A percentile compares a stretch with the other conserved stretches of the same genome.
Conservation (phyloP, 2,113 vertebrate species). For the Esox niger region DNA sequence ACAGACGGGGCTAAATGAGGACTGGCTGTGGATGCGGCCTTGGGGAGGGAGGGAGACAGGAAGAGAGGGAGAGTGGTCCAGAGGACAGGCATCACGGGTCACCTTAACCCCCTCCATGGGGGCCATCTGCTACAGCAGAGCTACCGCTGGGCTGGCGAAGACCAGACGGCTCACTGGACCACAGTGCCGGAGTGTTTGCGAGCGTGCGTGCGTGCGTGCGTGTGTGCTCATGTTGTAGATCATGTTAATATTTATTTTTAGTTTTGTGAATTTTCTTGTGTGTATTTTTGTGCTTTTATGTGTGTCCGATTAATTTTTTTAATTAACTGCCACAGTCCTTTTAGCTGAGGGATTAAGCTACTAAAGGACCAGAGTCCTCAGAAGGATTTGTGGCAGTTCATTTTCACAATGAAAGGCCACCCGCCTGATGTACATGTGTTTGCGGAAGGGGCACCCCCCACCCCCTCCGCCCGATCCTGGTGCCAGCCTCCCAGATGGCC, state of each 20-base stretch:
- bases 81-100: constrained; percentile 50
- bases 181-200: not conserved
- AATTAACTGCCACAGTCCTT: too few relatives aligned
- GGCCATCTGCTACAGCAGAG: constrained; percentile 41
- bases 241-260: too few relatives aligned
- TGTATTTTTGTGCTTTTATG: too few relatives aligned
- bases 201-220: constrained; percentile 8
- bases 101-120: constrained; percentile 45
- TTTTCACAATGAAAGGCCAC: constrained; percentile 42
- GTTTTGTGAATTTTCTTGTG: too few relatives aligned
- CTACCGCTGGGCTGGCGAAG: constrained; percentile 18
- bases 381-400: not conserved
- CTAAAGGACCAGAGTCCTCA: not conserved
- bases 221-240: too few relatives aligned
- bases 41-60: not conserved
- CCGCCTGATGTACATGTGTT: constrained; percentile 52
- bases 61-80: constrained; percentile 37
- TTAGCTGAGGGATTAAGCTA: too few relatives aligned
- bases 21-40: not conserved
- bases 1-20: not conserved
- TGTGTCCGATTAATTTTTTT: too few relatives aligned
- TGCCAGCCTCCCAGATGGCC: constrained; percentile 71
- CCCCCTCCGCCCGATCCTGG: constrained; percentile 1
- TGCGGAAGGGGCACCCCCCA: constrained; percentile 40
- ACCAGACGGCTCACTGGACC: constrained; percentile 12